These are phyloP conservation scores for Kryptolebias marmoratus DNA, from an alignment of 2,113 vertebrate species.

Conservation along the genomic window DNA sequence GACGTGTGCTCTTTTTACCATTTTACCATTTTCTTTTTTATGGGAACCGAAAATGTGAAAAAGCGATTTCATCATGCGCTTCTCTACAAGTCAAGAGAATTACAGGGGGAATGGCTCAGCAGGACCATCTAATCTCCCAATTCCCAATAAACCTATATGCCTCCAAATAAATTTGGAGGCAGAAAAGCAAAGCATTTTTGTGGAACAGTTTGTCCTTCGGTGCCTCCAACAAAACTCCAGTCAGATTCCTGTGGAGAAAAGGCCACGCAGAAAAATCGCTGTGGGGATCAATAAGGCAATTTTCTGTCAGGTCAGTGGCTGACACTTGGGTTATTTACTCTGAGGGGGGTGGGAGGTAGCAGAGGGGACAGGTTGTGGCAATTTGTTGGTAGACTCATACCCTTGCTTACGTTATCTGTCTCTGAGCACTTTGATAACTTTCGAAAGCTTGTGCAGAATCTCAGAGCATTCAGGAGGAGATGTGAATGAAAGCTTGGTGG, in stretches of 20 bases:
- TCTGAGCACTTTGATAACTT: constrained; percentile 51
- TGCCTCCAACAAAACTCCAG: constrained; percentile 47
- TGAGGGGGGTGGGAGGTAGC: background rate
- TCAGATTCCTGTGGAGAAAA: constrained; percentile 36
- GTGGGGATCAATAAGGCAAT: constrained; percentile 78
- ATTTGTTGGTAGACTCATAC: constrained; percentile 40
- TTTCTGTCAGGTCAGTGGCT: constrained; percentile 74
- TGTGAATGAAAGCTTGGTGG: background rate
- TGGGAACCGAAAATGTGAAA: constrained; percentile 39
- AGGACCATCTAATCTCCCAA: constrained; percentile 46
- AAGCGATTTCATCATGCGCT: constrained; percentile 40
- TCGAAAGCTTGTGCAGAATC: constrained; percentile 31
- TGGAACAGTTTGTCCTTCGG: constrained; percentile 7
- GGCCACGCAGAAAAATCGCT: constrained; percentile 47
- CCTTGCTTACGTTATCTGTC: constrained; percentile 49
- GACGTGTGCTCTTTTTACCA: background rate
- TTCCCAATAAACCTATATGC: constrained; percentile 31
- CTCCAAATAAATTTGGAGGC: constrained; percentile 11
- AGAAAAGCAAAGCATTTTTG: constrained; percentile 11
- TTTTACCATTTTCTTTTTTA: constrained; percentile 42
- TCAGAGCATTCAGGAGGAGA: background rate
- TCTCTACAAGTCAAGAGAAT: constrained; percentile 16
- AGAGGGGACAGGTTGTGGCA: constrained; percentile 4
- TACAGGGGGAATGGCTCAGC: constrained; percentile 48
- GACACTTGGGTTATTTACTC: constrained; percentile 75